Percentiles rank a stretch among this genome's conserved stretches.
Evolutionary conservation across 2,113 vertebrate genomes (phyloP).

Genomic region (Eidolon helvum): DNA sequence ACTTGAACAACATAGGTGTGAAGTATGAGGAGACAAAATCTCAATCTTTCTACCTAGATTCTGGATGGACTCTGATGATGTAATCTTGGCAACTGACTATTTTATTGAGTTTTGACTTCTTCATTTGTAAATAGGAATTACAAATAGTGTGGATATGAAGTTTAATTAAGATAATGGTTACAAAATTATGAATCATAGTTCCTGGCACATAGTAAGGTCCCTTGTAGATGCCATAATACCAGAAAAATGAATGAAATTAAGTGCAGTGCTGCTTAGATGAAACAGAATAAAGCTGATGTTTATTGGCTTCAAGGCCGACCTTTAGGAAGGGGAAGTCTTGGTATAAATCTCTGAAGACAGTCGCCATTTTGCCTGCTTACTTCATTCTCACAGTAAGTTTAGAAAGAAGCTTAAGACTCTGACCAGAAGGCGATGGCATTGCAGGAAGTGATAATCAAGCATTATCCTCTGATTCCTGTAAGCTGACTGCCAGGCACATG

Average conservation of each 20-base stretch:
- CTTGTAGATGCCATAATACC: background rate
- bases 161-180: slow-evolving; percentile 17
- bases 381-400: background rate
- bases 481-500: no score
- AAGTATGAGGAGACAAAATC: background rate
- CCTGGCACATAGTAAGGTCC: background rate
- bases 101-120: background rate
- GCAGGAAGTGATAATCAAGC: background rate
- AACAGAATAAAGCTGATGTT: background rate
- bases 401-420: background rate
- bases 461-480: background rate
- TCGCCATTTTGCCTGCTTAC: background rate
- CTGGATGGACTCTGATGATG: no score
- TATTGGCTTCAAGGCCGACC: background rate
- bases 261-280: background rate
- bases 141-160: background rate
- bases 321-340: background rate
- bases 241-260: background rate
- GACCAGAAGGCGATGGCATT: background rate
- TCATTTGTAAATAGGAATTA: background rate
- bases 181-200: background rate
- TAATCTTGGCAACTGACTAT: background rate
- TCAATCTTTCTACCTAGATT: background rate
- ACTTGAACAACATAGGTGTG: background rate
- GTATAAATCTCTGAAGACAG: background rate